Conservation (phyloP, 1,140 invertebrate genomes). For the Caenorhabditis latens region DNA sequence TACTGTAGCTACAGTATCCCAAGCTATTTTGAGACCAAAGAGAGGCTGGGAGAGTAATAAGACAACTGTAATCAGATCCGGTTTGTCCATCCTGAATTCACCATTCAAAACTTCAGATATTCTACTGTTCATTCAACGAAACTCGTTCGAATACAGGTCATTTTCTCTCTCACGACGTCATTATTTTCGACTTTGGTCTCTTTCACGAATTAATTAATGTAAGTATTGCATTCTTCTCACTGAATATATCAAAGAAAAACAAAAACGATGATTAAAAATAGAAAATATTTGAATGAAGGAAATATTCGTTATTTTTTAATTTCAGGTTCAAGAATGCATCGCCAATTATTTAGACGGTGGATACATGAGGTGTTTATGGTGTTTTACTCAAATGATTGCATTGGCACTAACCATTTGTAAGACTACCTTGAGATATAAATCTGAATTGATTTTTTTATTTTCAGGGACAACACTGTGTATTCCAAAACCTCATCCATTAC, state of each 20-base stretch:
- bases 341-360: slow-evolving; percentile 70
- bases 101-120: slow-evolving; percentile 59
- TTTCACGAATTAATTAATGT: slow-evolving; percentile 69
- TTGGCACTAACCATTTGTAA: slow-evolving; percentile 57
- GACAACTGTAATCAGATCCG: too few relatives aligned
- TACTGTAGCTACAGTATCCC: too few relatives aligned
- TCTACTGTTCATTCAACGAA: slow-evolving; percentile 68
- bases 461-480: slow-evolving; percentile 59
- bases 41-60: too few relatives aligned
- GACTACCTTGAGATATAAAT: not conserved
- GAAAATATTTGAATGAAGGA: not conserved
- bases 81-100: too few relatives aligned
- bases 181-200: slow-evolving; percentile 70
- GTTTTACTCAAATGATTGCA: slow-evolving; percentile 66
- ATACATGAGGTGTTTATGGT: slow-evolving; percentile 70
- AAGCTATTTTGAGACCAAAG: too few relatives aligned
- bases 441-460: not conserved
- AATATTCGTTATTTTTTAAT: not conserved
- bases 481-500: slow-evolving; percentile 65
- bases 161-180: slow-evolving; percentile 67
- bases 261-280: not conserved
- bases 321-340: slow-evolving; percentile 70
- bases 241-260: not conserved
- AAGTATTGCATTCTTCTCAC: not conserved
- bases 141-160: slow-evolving; percentile 55